These are phyloP conservation scores for Passer domesticus DNA, from an alignment of 2,113 vertebrate genomes.

Conservation along the genomic window DNA sequence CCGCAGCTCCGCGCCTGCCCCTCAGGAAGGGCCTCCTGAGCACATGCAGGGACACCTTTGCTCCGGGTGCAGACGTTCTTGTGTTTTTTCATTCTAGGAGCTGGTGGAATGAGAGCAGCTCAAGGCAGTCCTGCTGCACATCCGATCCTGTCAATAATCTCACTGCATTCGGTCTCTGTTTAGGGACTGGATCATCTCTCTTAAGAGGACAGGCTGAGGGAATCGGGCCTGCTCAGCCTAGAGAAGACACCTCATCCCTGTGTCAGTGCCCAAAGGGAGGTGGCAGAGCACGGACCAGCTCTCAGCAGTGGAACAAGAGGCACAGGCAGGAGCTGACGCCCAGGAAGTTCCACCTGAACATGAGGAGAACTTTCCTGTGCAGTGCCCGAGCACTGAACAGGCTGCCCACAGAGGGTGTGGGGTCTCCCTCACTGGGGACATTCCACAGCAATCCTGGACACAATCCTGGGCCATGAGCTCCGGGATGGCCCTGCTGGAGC, in stretches of 20 bases:
- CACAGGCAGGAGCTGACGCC: neutral
- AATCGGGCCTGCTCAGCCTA: neutral
- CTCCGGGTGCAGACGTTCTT: accelerated
- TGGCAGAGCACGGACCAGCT: neutral
- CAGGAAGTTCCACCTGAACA: neutral
- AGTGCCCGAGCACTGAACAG: neutral
- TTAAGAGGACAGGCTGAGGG: neutral
- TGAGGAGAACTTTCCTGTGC: neutral
- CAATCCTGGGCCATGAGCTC: accelerated
- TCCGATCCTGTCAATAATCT: neutral
- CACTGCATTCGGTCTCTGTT: neutral
- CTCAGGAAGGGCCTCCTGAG: neutral
- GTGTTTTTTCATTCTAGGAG: neutral
- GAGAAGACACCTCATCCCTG: neutral
- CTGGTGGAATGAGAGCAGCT: neutral
- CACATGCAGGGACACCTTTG: neutral
- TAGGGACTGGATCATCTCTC: neutral
- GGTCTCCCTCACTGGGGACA: neutral
- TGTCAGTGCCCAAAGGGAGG: neutral
- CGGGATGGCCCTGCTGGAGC: neutral
- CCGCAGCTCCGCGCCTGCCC: neutral
- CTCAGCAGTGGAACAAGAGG: neutral
- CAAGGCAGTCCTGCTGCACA: neutral
- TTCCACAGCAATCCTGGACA: neutral
- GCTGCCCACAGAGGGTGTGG: neutral